These are phyloP conservation scores for Camponotus fellah DNA, from an alignment of 2,888 invertebrate species.

Conservation along the genomic window DNA sequence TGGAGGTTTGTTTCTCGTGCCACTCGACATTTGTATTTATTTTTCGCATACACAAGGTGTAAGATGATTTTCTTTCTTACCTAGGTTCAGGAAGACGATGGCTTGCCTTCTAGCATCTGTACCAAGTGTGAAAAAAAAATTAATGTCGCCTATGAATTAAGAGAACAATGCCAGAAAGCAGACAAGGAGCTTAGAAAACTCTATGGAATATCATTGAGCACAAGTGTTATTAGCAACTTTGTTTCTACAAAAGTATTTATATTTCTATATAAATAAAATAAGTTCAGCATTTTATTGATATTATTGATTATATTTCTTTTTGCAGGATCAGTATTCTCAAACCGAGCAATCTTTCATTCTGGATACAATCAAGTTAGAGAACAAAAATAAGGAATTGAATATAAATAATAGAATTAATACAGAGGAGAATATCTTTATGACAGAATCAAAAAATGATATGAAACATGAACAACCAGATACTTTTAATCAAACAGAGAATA, in stretches of 20 bases:
- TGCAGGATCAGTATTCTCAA: constrained; percentile 75
- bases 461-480: neutral
- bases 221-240: neutral
- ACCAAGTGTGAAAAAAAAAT: constrained; percentile 75
- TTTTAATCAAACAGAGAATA: constrained; percentile 22
- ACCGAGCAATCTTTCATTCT: constrained; percentile 63
- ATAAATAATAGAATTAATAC: neutral
- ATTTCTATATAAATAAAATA: neutral
- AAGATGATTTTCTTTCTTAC: neutral
- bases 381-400: neutral
- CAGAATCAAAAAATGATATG: constrained; percentile 8
- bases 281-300: neutral
- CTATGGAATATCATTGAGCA: constrained; percentile 66
- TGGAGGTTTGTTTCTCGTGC: constrained; percentile 74
- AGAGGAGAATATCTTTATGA: neutral
- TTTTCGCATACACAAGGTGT: neutral
- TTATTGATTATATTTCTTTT: constrained; percentile 17
- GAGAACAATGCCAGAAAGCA: constrained; percentile 78
- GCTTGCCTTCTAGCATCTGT: constrained; percentile 79
- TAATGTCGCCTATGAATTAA: constrained; percentile 76
- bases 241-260: constrained; percentile 56
- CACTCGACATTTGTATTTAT: neutral
- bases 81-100: constrained; percentile 78
- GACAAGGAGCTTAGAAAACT: constrained; percentile 76
- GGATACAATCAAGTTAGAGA: constrained; percentile 44